phyloP scores from a whole-genome alignment of 2,113 vertebrate species.

The Brachirus orientalis region DNA sequence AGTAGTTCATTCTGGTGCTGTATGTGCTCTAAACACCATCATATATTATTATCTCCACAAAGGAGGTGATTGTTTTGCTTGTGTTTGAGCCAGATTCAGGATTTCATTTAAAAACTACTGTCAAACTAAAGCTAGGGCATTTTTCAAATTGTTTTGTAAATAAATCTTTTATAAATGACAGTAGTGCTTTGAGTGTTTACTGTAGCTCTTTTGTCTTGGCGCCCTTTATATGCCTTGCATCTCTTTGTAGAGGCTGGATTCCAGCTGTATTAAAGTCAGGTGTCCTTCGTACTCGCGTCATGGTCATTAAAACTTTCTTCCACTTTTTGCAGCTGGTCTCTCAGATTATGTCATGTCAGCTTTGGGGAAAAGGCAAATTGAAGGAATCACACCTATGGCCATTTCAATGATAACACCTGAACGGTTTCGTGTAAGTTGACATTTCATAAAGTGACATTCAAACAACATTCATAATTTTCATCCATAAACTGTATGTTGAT shows the following conservation, averaged over 20 bases:
- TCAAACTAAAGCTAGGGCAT: too few species aligned
- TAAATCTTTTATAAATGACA: too few species aligned
- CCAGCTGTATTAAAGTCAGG: background rate
- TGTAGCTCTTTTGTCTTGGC: too few species aligned
- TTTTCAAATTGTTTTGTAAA: too few species aligned
- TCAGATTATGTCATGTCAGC: constrained; percentile 84
- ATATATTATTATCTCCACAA: too few species aligned
- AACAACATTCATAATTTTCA: background rate
- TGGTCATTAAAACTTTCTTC: background rate
- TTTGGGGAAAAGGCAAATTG: constrained; percentile 82
- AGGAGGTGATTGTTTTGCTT: too few species aligned
- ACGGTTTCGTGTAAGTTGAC: constrained; percentile 81
- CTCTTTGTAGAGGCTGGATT: background rate
- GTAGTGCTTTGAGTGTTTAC: too few species aligned
- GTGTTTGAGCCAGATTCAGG: too few species aligned
- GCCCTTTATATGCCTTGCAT: background rate
- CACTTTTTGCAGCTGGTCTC: constrained; percentile 76
- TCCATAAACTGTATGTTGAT: too few species aligned
- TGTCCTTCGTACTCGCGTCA: background rate
- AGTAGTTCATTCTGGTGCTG: too few species aligned
- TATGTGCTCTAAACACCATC: too few species aligned
- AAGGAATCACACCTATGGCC: constrained; percentile 80
- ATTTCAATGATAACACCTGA: constrained; percentile 75
- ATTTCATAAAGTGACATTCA: background rate
- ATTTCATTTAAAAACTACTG: too few species aligned